phyloP scores from a whole-genome alignment of 2,797 vertebrate genomes.

The Rhodeus uyekii region DNA sequence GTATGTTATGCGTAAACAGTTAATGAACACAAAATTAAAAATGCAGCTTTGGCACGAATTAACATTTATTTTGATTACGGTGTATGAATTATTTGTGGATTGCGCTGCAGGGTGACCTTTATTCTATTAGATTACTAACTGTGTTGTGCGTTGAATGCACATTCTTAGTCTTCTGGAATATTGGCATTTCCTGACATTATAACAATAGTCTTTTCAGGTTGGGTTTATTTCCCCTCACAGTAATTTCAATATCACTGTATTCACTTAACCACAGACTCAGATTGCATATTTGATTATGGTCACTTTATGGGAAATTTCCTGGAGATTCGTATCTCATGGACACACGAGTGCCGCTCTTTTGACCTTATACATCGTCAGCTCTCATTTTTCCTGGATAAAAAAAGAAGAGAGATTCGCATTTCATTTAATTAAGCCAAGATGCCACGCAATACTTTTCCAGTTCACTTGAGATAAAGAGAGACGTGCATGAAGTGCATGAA shows the following conservation, averaged over 20 bases:
- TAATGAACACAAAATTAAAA: not conserved
- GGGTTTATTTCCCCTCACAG: not conserved
- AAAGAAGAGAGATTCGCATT: not conserved
- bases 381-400: not conserved
- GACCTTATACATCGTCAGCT: not conserved
- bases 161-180: not conserved
- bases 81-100: not conserved
- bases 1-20: not conserved
- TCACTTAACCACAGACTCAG: not conserved
- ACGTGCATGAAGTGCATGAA: not conserved
- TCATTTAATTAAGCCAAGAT: not conserved
- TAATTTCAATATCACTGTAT: conserved; percentile 1
- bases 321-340: not conserved
- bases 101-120: not conserved
- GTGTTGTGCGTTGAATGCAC: not conserved
- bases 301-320: conserved; percentile 17
- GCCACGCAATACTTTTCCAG: not conserved
- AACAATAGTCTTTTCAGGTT: not conserved
- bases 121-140: not conserved
- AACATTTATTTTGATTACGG: not conserved
- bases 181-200: conserved; percentile 29
- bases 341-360: not conserved
- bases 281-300: conserved; percentile 13
- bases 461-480: not conserved
- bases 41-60: not conserved